Percentiles rank a stretch among this genome's conserved stretches.
Evolutionary conservation across 1,140 invertebrate genomes (phyloP).

Genomic region (Heliconius melpomene): DNA sequence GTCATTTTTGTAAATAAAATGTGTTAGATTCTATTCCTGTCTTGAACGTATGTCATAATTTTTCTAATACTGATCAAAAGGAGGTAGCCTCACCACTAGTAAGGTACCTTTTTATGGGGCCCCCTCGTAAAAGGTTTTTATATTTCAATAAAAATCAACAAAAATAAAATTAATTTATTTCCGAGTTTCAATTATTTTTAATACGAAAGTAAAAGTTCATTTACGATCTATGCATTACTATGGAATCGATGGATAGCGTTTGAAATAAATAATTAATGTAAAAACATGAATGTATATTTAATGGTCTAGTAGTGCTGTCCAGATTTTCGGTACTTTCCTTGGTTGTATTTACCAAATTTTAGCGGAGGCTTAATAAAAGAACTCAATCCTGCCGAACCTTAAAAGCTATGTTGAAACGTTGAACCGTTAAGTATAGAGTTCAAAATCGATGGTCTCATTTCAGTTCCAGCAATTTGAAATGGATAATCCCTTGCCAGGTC

Average conservation of each 20-base stretch:
- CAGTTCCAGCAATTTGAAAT: neutral
- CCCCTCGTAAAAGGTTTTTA: too few species aligned
- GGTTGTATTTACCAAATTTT: neutral
- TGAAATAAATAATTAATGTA: neutral
- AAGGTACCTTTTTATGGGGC: too few species aligned
- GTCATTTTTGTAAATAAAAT: too few species aligned
- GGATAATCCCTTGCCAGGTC: slow-evolving; percentile 4
- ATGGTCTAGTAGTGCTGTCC: neutral
- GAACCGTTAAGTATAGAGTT: neutral
- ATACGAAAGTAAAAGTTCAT: neutral
- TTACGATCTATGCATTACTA: neutral
- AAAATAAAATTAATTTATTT: too few species aligned
- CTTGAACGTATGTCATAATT: too few species aligned
- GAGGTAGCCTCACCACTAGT: too few species aligned
- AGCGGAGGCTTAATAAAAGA: neutral
- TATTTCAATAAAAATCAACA: too few species aligned
- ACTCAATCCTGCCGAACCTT: neutral
- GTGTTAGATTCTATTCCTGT: too few species aligned
- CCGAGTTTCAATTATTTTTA: neutral
- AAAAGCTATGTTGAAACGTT: neutral
- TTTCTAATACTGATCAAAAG: too few species aligned
- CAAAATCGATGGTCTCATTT: neutral
- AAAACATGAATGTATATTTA: neutral
- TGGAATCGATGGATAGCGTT: neutral
- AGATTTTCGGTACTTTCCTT: neutral